phyloP scores from a whole-genome alignment of 2,797 vertebrate genomes.

The Phalanger gymnotis region DNA sequence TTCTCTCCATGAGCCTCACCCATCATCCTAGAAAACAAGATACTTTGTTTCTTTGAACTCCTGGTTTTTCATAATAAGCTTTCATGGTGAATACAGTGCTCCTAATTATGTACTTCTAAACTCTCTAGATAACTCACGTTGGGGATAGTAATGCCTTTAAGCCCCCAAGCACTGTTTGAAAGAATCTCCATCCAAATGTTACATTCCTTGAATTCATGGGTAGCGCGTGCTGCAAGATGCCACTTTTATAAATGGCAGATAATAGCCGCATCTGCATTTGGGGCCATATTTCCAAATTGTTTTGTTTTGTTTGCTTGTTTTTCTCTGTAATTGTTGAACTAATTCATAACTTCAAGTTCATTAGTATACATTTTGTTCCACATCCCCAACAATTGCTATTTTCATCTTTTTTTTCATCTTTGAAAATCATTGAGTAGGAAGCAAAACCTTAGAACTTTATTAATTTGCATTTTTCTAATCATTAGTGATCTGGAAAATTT shows the following conservation, averaged over 20 bases:
- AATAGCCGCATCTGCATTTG: neutral
- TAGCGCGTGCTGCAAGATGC: neutral
- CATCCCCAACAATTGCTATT: neutral
- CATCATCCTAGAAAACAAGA: conserved; percentile 41
- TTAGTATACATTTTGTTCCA: neutral
- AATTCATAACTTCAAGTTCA: neutral
- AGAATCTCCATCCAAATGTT: conserved; percentile 9
- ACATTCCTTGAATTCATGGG: conserved; percentile 26
- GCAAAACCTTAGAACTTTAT: neutral
- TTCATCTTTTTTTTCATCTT: neutral
- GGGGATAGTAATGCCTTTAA: conserved; percentile 29
- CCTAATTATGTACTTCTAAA: conserved; percentile 51
- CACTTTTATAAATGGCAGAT: neutral
- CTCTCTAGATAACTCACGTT: conserved; percentile 38
- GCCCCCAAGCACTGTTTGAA: conserved; percentile 23
- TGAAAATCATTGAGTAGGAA: neutral
- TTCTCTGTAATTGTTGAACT: neutral
- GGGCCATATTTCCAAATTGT: neutral
- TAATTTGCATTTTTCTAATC: neutral
- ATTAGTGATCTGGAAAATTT: neutral
- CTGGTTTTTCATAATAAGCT: conserved; percentile 42
- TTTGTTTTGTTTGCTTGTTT: neutral
- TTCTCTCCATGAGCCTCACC: conserved; percentile 30
- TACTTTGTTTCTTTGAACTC: neutral
- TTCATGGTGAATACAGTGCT: neutral